Base-by-base conservation (phyloP, 2,888 invertebrate species). In the Dryococelus australis region DNA sequence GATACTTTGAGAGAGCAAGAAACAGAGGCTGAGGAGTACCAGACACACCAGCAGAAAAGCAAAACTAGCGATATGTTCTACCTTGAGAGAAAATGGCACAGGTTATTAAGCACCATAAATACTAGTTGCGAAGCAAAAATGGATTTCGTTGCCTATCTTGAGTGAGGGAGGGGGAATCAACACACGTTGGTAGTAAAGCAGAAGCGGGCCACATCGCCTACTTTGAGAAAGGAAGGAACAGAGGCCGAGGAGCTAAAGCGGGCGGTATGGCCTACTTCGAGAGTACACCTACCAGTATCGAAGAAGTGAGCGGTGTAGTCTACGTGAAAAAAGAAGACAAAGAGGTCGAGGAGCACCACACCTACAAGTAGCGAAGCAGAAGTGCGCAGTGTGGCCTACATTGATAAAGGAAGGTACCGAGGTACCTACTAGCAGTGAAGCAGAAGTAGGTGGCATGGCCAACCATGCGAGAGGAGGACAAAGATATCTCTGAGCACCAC, bases 1-100 rank as follows among this genome's bases (percentile, higher is more conserved):
- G 16, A 13, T n/a, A 80, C 80, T 28, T 80, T 80, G 80, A 80
- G 80, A 80, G 80, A 80, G 80, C 5, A 24, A 80, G 80, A 80
- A 4, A 80, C n/a, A 80, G 80, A 80, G n/a, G 13, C 16, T 26
- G 80, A 26, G 27, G 80, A 26, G 26, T 26, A 6, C n/a, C 28
- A 4, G 12, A 24, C 5, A 80, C 26, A 6, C 2, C 35, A 27
- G 27, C 35, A 35, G 35, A 4, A 4, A 35, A 35, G 35, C 35
- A 35, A 0, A 80, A 80, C n/a, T n/a, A n/a, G n/a, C n/a, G n/a
- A n/a, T n/a, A n/a, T n/a, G n/a, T n/a, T n/a, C n/a, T n/a, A n/a
- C n/a, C n/a, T n/a, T n/a, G n/a, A n/a, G n/a, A n/a, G n/a, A n/a
- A n/a, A n/a, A n/a, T n/a, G n/a, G n/a, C n/a, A n/a, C n/a, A n/a